A percentile compares a stretch with the other conserved stretches of the same genome.
These are phyloP conservation scores for Eurosta solidaginis DNA, from an alignment of 1,140 invertebrate species.

Conservation along the genomic window DNA sequence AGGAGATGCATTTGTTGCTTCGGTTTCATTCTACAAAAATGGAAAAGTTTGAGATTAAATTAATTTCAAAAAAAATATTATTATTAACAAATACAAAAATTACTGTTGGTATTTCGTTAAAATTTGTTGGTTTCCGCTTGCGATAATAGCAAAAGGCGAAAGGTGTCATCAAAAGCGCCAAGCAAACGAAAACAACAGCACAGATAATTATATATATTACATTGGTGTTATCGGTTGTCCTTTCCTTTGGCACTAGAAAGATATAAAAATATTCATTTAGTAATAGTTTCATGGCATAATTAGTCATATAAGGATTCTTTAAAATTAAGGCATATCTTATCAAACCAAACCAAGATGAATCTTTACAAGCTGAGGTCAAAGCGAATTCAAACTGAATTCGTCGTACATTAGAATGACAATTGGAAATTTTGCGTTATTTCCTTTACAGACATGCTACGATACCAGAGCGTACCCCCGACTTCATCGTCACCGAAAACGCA, in stretches of 20 bases:
- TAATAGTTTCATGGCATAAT: too few relatives aligned
- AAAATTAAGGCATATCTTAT: background rate
- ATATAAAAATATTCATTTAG: slow-evolving; percentile 27
- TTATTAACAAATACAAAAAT: slow-evolving; percentile 31
- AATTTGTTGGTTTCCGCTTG: slow-evolving; percentile 52
- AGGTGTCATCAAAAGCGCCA: slow-evolving; percentile 20
- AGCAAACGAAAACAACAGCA: slow-evolving; percentile 38
- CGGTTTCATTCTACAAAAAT: slow-evolving; percentile 53
- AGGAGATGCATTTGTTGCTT: slow-evolving; percentile 63
- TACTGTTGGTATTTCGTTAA: slow-evolving; percentile 57
- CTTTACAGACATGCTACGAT: too few relatives aligned
- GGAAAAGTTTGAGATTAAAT: background rate
- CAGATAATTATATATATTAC: slow-evolving; percentile 45
- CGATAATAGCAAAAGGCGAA: slow-evolving; percentile 42
- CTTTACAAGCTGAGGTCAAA: background rate
- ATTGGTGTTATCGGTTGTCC: slow-evolving; percentile 46
- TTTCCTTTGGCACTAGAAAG: slow-evolving; percentile 53
- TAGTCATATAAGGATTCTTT: background rate
- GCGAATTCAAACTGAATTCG: too few relatives aligned
- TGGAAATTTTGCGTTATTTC: too few relatives aligned
- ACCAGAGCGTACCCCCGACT: too few relatives aligned
- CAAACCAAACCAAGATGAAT: background rate
- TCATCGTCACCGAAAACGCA: too few relatives aligned
- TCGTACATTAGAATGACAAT: too few relatives aligned
- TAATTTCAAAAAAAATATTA: background rate